Evolutionary conservation across 1,140 invertebrate genomes (phyloP), one percentile per base, ranked within the genome.

Genomic region (Mya arenaria): DNA sequence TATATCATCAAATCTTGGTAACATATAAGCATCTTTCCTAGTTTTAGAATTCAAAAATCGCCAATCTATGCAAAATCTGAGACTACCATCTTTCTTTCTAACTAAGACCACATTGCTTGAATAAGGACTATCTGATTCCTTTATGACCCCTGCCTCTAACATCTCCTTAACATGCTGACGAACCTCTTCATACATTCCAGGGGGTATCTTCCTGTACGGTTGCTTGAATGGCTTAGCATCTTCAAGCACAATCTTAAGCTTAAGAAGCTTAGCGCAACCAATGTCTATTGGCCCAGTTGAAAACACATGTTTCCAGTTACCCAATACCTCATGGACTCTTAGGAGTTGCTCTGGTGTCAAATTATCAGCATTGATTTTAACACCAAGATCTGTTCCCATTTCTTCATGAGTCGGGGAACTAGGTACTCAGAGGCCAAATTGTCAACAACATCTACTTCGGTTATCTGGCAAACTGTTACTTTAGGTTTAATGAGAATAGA

Each of bases 221-320:
- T 75, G 55, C 5, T 75, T 62, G 23, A 75, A 75, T 23, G 55
- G 55, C 15, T n/a, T 75, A 13, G 36, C 10, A 62, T 75, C 72
- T 75, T 56, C n/a, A 25, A 62, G n/a, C n/a, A 60, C 34, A 41
- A 63, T 62, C 15, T 75, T 55, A 75, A 60, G 72, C 62, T 69
- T 68, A 41, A 69, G 15, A n/a, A 62, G 4, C n/a, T 80, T 32
- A 8, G 77, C 69, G 25, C 32, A 32, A 19, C 65, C 77, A 30
- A 69, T 17, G 28, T 80, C 63, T 36, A 37, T 69, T 39, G 48
- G 39, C 36, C 62, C 25, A 13, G 4, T 41, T n/a, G 77, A 60
- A 80, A 80, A 80, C 15, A 69, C 34, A 41, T 69, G 48, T 37
- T 68, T 32, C 77, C 63, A 80, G 32, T 69, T 80, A 23, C 62